Evolutionary conservation across 1,140 invertebrate species (phyloP).

Genomic region (Pseudomyrmex concolor): DNA sequence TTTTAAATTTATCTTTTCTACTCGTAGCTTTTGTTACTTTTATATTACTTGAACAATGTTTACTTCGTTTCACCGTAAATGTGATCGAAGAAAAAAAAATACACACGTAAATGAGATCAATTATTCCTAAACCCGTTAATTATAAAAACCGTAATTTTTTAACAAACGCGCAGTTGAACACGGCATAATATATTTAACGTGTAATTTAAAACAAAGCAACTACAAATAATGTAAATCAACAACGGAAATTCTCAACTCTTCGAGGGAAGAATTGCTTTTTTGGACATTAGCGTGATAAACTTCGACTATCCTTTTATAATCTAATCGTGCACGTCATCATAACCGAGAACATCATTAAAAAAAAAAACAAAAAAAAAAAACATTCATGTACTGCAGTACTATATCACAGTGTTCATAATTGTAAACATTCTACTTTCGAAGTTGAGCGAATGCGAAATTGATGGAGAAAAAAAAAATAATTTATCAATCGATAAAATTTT

Average conservation of each 20-base stretch:
- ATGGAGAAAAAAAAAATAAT: constrained; percentile 3
- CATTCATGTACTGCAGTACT: constrained; percentile 43
- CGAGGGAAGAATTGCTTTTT: background rate
- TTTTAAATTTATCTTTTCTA: too few relatives aligned
- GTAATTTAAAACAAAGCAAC: constrained; percentile 21
- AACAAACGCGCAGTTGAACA: background rate
- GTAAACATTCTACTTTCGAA: constrained; percentile 62
- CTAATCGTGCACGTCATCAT: constrained; percentile 55
- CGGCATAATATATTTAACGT: constrained; percentile 10
- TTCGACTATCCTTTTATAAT: constrained; percentile 45
- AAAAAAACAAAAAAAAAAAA: constrained; percentile 3
- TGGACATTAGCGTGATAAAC: background rate
- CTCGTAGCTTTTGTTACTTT: constrained; percentile 4
- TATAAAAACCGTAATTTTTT: background rate
- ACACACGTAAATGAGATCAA: too few relatives aligned
- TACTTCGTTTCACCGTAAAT: constrained; percentile 2
- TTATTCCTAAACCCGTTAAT: background rate
- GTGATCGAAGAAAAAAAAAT: background rate
- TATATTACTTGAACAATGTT: constrained; percentile 19
- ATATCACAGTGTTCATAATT: constrained; percentile 61
- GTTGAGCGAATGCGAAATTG: constrained; percentile 50
- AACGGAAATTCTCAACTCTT: constrained; percentile 8
- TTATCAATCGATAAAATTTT: background rate
- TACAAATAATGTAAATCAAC: constrained; percentile 4
- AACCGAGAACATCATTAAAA: constrained; percentile 36